Base-by-base conservation (phyloP, 2,888 invertebrate genomes). In the Scrobipalpa atriplicella region DNA sequence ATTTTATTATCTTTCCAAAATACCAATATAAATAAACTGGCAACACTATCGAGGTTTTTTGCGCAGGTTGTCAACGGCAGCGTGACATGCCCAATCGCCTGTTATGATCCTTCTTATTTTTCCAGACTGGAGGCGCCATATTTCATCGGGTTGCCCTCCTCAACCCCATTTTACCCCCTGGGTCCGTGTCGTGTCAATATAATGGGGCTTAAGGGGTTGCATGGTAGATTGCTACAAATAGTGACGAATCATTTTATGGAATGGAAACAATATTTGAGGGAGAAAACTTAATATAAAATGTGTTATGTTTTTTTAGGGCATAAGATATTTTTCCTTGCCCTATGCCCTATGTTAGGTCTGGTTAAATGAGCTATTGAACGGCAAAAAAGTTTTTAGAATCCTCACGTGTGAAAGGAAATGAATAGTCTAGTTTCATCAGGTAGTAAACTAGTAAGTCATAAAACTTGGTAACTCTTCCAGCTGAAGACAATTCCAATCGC, bases 31-130 rank as follows among this genome's bases (percentile, higher is more conserved):
- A 19, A 54, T 54, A 18, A 54, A 54, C 54, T 54, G 54, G 54
- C 9, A 19, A 54, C 10, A 54, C 16, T 54, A 16, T 19, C 10
- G 19, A 10, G 11, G 16, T 19, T 63, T 29, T 63, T 63, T 52
- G 16, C 43, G 38, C 52, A 38, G 47, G 39, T 47, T 39, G 66
- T 66, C 66, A 66, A 8, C 51, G 66, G 61, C 66, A 62, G 65
- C 39, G 52, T 10, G 13, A 47, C 66, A 56, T 64, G 69, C 67
- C 69, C 71, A 72, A 71, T 71, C 70, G 73, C 43, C 68, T 69
- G 71, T 69, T 71, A 72, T 70, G 70, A 70, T 67, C 70, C 65
- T 70, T 71, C 64, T 66, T 69, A 69, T 68, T 69, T 68, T 66
- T 67, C 69, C 10, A 2, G 70, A 67, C 65, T 65, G 66, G 66